A percentile compares a stretch with the other conserved stretches of the same genome.
These are phyloP conservation scores for Pempheris klunzingeri DNA, from an alignment of 2,797 vertebrate species.

Conservation along the genomic window DNA sequence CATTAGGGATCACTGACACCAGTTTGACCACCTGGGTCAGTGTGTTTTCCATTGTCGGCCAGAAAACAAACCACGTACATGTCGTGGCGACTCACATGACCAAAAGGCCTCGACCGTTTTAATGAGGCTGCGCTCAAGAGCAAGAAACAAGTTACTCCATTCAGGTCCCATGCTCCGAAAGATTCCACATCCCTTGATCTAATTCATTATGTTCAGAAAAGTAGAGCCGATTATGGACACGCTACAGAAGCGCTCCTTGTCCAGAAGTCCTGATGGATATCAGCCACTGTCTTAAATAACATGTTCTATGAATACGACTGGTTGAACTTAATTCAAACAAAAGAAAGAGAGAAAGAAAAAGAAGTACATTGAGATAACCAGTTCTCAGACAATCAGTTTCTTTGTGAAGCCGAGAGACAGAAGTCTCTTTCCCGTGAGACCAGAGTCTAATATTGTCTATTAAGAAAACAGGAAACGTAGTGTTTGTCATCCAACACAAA, in stretches of 20 bases:
- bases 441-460: conserved; percentile 62
- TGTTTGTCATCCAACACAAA: conserved; percentile 51
- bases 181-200: conserved; percentile 52
- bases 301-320: conserved; percentile 41
- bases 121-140: conserved; percentile 3
- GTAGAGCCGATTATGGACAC: conserved; percentile 30
- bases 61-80: conserved; percentile 23
- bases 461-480: conserved; percentile 70
- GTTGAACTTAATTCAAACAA: conserved; percentile 46
- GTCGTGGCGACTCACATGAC: conserved; percentile 17
- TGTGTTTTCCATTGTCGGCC: background rate
- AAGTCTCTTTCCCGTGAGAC: conserved; percentile 65
- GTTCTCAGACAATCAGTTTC: conserved; percentile 65
- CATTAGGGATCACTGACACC: background rate
- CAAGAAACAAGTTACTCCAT: conserved; percentile 45
- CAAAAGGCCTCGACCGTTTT: background rate
- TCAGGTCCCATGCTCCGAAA: conserved; percentile 45
- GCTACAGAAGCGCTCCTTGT: conserved; percentile 66
- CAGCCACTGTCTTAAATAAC: conserved; percentile 76
- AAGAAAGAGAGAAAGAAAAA: conserved; percentile 35
- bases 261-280: conserved; percentile 59
- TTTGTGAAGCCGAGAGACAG: conserved; percentile 64
- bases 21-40: background rate
- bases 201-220: conserved; percentile 56
- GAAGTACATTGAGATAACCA: conserved; percentile 66